Evolutionary conservation across 2,888 invertebrate genomes (phyloP), one percentile per base, ranked within the genome.

Genomic region (Melinaea menophilus): DNA sequence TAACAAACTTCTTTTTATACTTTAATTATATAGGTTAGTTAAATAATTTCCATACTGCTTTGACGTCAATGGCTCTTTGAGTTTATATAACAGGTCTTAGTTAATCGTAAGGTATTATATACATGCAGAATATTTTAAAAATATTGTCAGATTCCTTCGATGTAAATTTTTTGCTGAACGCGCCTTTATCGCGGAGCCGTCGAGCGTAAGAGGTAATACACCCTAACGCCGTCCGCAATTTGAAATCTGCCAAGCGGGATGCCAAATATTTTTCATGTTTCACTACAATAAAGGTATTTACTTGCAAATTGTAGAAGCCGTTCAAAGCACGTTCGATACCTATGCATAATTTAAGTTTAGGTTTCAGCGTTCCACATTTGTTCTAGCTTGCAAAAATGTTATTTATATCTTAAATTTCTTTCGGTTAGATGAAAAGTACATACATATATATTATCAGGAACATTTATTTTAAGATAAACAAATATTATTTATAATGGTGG

Each of bases 1-100:
- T 37, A 37, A 37, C 7, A 7, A 7, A 37, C 37, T 37, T 37
- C 7, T 37, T 41, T 9, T 41, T 41, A 9, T 41, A 2, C 3
- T 41, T 9, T 9, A 41, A 41, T 5, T 41, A 41, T 9, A 22
- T 9, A 41, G 41, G 41, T 41, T 3, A 41, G 22, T 22, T 22
- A 22, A 22, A 22, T 22, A 22, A 22, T 22, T 41, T 41, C 11
- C 41, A 9, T 0, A 9, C 7, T 41, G 11, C 2, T 41, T 41
- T 9, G 41, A 41, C 4, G 45, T 47, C 46, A 37, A 37, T 56
- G 22, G 48, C 35, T 22, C 5, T 48, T 70, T 73, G 73, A 68
- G 72, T 74, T 75, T 64, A 69, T 69, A 68, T 74, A 75, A 74
- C 72, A 69, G 72, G 73, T 74, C 69, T 72, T 69, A 72, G 73